These are phyloP conservation scores for Callinectes sapidus DNA, from an alignment of 2,888 invertebrate species.

Conservation along the genomic window DNA sequence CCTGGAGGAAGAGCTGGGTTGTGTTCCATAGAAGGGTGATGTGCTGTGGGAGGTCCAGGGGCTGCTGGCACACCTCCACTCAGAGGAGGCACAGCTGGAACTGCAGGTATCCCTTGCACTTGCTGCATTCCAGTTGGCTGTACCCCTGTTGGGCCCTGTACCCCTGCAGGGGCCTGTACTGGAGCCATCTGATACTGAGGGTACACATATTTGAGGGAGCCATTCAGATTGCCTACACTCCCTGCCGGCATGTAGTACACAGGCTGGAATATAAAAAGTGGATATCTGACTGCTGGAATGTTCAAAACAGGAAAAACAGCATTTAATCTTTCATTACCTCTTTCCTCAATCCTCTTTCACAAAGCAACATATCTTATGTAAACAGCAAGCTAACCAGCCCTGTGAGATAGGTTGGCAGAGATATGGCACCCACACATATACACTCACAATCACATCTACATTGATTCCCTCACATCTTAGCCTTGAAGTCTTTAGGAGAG, in stretches of 20 bases:
- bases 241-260: slow-evolving; percentile 71
- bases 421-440: too few relatives aligned
- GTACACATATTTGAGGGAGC: slow-evolving; percentile 72
- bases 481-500: too few relatives aligned
- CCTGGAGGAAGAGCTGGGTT: slow-evolving; percentile 56
- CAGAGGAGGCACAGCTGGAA: slow-evolving; percentile 56
- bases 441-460: too few relatives aligned
- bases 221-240: slow-evolving; percentile 55
- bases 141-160: slow-evolving; percentile 52
- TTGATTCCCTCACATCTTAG: too few relatives aligned
- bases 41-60: slow-evolving; percentile 56
- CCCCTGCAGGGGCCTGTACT: slow-evolving; percentile 48
- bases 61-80: slow-evolving; percentile 48
- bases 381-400: too few relatives aligned
- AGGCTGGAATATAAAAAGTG: slow-evolving; percentile 50
- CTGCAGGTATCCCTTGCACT: slow-evolving; percentile 50
- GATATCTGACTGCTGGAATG: neutral
- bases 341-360: too few relatives aligned
- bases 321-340: neutral
- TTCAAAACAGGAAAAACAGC: neutral
- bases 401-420: too few relatives aligned
- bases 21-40: slow-evolving; percentile 64
- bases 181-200: slow-evolving; percentile 69
- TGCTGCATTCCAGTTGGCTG: slow-evolving; percentile 56
- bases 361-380: too few relatives aligned